A percentile compares a stretch with the other conserved stretches of the same genome.
Evolutionary conservation across 1,140 invertebrate genomes (phyloP).

Genomic region (Drusus annulatus): DNA sequence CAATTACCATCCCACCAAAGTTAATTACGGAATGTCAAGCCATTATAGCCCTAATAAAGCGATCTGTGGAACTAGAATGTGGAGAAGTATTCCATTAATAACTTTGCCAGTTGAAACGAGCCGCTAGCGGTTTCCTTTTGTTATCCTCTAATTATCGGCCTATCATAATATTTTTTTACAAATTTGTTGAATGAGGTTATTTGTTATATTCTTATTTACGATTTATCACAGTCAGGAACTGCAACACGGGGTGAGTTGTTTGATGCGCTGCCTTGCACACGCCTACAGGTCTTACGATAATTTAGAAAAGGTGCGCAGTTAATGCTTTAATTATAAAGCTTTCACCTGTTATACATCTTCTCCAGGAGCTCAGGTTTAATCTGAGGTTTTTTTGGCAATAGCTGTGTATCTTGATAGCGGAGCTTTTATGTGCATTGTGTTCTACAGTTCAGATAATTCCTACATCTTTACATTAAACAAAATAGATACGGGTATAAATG

Average conservation of each 20-base stretch:
- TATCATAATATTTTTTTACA: conserved; percentile 52
- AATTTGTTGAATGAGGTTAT: conserved; percentile 36
- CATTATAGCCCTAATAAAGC: conserved; percentile 53
- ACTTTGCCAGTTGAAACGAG: conserved; percentile 29
- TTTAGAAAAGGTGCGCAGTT: conserved; percentile 4
- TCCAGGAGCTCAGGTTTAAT: too few species aligned
- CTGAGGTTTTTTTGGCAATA: too few species aligned
- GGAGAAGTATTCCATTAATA: conserved; percentile 51
- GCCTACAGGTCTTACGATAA: background rate
- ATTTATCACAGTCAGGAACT: conserved; percentile 44
- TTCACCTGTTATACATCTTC: too few species aligned
- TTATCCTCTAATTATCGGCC: conserved; percentile 34
- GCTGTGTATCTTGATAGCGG: too few species aligned
- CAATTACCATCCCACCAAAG: conserved; percentile 52
- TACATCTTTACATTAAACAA: too few species aligned
- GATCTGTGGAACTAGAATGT: conserved; percentile 50
- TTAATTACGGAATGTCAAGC: conserved; percentile 56
- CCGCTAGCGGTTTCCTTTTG: conserved; percentile 26
- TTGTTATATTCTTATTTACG: conserved; percentile 39
- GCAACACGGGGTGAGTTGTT: background rate
- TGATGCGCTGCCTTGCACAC: conserved; percentile 10
- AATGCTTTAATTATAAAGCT: too few species aligned
- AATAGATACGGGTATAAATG: too few species aligned
- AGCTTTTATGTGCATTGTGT: too few species aligned
- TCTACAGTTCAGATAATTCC: too few species aligned